Base-by-base conservation (phyloP, 2,113 vertebrate species). In the Eurypyga helias region DNA sequence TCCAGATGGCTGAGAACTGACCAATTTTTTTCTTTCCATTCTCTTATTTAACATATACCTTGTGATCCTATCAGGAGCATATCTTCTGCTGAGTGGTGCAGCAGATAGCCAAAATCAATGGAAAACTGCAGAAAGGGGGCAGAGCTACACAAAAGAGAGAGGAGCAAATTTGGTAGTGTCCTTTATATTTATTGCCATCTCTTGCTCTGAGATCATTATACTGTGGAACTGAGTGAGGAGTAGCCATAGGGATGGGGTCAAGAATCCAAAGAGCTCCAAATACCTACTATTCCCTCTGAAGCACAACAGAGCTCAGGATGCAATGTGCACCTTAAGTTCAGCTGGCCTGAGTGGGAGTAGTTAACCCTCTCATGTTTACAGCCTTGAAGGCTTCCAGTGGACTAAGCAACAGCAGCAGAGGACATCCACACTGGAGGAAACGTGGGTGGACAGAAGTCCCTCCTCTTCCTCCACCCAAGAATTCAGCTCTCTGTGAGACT, bases 1-100 rank as follows among this genome's bases (percentile, higher is more conserved):
- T 97, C 93, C 96, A 98, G 95, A 71, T 94, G 91, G 87, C 83
- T 93, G 73, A 97, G 96, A 97, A 95, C 34, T 64, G 55, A 96
- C 23, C 75, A 91, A 13, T 87, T 86, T 90, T 97, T 97, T 82
- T 77, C 87, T 97, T 83, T 95, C 19, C 75, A 83, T 52, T 97
- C 90, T 93, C 93, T 72, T 95, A 89, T 89, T 93, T 65, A 94
- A 90, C 97, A 96, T 73, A 90, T 96, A 97, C 92, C 95, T 96
- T 92, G 92, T 92, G 91, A 95, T 97, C 92, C 80, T 97, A 96
- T 71, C 88, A 87, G 90, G 89, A 90, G 78, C 82, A 89, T 81
- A 93, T 83, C 87, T 89, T 90, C 80, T 96, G 94, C 93, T 97
- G 92, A 96, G 94, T 92, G 84, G 93, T 95, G 91, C 91, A 96